These are phyloP conservation scores for Typhlichthys subterraneus DNA, from an alignment of 2,797 vertebrate species.

Conservation along the genomic window DNA sequence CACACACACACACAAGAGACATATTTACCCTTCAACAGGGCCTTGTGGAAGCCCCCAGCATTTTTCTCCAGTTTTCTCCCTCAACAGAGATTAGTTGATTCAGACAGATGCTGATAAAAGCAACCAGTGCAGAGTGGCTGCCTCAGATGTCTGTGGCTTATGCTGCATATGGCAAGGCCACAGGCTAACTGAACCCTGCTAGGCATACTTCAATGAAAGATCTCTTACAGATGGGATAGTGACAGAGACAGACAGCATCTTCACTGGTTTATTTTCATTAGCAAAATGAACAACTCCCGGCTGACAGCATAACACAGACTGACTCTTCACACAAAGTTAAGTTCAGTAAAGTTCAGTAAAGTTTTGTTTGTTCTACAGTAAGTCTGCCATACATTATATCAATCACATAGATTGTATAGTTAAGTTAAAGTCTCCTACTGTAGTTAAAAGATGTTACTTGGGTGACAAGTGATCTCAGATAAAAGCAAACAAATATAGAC, in stretches of 20 bases:
- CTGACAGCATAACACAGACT: background rate
- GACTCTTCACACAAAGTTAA: background rate
- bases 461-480: background rate
- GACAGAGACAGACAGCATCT: constrained; percentile 11
- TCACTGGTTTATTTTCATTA: background rate
- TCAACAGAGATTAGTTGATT: constrained; percentile 11
- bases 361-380: too few species aligned
- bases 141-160: constrained; percentile 19
- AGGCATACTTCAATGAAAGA: constrained; percentile 22
- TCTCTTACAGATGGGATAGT: constrained; percentile 28
- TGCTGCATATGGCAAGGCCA: constrained; percentile 22
- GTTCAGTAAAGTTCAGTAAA: background rate
- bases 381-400: too few species aligned
- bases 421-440: too few species aligned
- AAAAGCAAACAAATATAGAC: constrained; percentile 18
- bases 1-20: constrained; percentile 8
- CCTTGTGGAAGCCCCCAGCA: constrained; percentile 23
- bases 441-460: background rate
- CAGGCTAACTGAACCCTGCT: constrained; percentile 15
- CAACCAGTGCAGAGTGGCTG: constrained; percentile 19
- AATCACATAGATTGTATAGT: too few species aligned
- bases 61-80: constrained; percentile 6
- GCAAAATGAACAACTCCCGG: background rate
- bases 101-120: constrained; percentile 24
- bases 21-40: constrained; percentile 7